Conservation (phyloP, 2,113 vertebrate genomes). For the Benitochromis conjunctus region DNA sequence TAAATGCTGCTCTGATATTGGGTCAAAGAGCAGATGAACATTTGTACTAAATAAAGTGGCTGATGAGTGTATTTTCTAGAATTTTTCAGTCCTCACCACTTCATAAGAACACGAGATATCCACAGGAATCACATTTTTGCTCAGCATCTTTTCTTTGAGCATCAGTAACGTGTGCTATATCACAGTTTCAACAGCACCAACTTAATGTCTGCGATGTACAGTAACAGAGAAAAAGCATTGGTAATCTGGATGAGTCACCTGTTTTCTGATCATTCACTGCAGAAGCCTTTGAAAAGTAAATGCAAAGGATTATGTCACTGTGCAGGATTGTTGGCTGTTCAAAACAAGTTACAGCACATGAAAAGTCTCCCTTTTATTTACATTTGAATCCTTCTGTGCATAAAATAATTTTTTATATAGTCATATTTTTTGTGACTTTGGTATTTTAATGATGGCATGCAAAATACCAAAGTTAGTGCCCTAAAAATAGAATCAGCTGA, state of each 20-base stretch:
- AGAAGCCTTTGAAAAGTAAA: rapidly evolving
- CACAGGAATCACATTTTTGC: background rate
- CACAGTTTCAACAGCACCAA: background rate
- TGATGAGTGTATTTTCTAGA: rapidly evolving
- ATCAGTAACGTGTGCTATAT: background rate
- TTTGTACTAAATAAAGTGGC: background rate
- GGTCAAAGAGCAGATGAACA: background rate
- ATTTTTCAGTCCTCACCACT: background rate
- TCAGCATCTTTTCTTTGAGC: background rate
- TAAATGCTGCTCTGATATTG: background rate
- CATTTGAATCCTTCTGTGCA: background rate
- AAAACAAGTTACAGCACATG: background rate
- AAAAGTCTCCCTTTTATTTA: rapidly evolving
- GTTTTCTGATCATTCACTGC: background rate
- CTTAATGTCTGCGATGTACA: background rate
- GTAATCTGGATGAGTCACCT: background rate
- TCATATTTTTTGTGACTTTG: background rate
- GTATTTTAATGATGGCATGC: background rate
- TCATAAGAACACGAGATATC: background rate
- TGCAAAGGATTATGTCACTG: background rate
- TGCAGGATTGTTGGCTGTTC: rapidly evolving
- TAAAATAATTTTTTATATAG: background rate
- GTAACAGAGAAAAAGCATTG: background rate
- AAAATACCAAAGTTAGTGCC: background rate
- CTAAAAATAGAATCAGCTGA: background rate